Percentiles rank a stretch among this genome's conserved stretches.
phyloP scores from a whole-genome alignment of 2,797 vertebrate genomes.

The Sylvilagus floridanus region DNA sequence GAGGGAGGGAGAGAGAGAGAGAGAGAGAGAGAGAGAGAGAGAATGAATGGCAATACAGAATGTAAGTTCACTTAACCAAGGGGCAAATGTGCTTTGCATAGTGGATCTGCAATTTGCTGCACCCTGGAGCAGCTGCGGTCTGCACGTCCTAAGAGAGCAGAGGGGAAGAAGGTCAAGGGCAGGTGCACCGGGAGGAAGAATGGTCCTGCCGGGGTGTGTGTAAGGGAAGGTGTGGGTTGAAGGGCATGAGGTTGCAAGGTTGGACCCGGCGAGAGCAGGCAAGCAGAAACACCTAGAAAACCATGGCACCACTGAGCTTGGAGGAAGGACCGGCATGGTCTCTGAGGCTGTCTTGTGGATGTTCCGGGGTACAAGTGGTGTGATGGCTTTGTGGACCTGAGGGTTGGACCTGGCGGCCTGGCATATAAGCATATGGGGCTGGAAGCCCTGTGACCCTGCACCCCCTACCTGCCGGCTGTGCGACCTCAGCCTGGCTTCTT shows the following conservation, averaged over 20 bases:
- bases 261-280: not conserved
- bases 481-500: not conserved
- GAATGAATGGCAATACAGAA: not conserved
- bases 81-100: not conserved
- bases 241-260: constrained; percentile 51
- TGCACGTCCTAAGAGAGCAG: not conserved
- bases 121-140: not conserved
- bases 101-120: constrained; percentile 8
- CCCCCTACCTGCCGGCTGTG: not conserved
- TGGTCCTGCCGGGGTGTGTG: not conserved
- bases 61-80: not conserved
- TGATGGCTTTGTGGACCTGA: not conserved
- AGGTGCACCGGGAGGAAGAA: not conserved
- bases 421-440: not conserved
- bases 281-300: constrained; percentile 16
- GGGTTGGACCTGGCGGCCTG: not conserved
- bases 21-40: not conserved
- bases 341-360: not conserved
- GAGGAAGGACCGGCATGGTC: not conserved
- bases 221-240: not conserved
- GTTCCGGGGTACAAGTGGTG: not conserved
- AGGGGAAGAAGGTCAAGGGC: not conserved
- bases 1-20: not conserved
- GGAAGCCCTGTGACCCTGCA: not conserved
- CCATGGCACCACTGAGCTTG: not conserved